phyloP scores from a whole-genome alignment of 2,888 invertebrate species.

The Caenorhabditis becei region DNA sequence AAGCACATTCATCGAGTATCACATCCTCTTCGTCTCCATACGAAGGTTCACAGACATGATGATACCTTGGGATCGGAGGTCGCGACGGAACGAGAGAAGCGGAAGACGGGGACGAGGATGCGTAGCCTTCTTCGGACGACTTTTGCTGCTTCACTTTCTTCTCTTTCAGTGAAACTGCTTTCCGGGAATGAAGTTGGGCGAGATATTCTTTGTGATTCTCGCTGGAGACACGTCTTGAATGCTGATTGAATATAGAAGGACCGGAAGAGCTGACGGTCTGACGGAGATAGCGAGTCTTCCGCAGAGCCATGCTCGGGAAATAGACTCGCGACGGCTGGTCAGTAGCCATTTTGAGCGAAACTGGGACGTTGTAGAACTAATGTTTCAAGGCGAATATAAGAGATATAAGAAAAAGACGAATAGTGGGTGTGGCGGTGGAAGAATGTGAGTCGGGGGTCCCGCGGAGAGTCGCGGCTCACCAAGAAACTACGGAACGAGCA shows the following conservation, averaged over 20 bases:
- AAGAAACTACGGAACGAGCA: slow-evolving; percentile 22
- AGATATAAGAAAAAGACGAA: slow-evolving; percentile 21
- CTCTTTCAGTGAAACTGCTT: slow-evolving; percentile 70
- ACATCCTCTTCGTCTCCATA: slow-evolving; percentile 60
- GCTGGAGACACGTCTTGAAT: slow-evolving; percentile 38
- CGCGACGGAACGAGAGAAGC: slow-evolving; percentile 33
- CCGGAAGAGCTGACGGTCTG: slow-evolving; percentile 53
- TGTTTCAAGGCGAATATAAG: slow-evolving; percentile 52
- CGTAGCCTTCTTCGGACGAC: slow-evolving; percentile 40
- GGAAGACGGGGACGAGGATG: slow-evolving; percentile 34
- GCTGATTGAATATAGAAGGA: slow-evolving; percentile 30
- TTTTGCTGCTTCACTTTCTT: slow-evolving; percentile 48
- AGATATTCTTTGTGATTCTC: slow-evolving; percentile 74
- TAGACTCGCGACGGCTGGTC: slow-evolving; percentile 60
- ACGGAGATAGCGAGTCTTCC: slow-evolving; percentile 56
- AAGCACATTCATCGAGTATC: slow-evolving; percentile 42
- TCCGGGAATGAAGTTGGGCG: slow-evolving; percentile 64
- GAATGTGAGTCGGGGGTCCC: slow-evolving; percentile 33
- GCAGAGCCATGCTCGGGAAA: slow-evolving; percentile 71
- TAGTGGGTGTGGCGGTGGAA: slow-evolving; percentile 18
- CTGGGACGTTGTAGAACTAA: slow-evolving; percentile 10
- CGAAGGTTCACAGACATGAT: slow-evolving; percentile 59
- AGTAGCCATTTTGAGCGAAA: slow-evolving; percentile 24
- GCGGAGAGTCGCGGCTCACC: background rate
- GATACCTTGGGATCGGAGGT: slow-evolving; percentile 45